Conservation (phyloP, 2,888 invertebrate genomes). For the Conus canariensis region DNA sequence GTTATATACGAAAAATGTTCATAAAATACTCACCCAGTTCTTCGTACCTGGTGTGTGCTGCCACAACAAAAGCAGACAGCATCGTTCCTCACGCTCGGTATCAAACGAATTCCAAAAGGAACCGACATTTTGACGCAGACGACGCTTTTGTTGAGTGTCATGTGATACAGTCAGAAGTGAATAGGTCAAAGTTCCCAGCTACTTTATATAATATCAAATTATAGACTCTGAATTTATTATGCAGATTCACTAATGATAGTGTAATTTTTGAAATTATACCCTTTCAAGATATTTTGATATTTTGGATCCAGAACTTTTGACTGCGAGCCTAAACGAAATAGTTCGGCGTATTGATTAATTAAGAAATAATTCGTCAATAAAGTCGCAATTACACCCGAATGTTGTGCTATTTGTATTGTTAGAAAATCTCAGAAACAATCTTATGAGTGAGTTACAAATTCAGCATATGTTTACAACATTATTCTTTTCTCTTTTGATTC, state of each 20-base stretch:
- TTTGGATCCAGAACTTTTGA: not conserved
- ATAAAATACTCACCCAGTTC: not conserved
- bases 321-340: conserved; percentile 34
- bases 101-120: not conserved
- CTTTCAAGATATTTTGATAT: not conserved
- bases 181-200: conserved; percentile 4
- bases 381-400: not conserved
- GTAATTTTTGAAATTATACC: not conserved
- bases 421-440: not conserved
- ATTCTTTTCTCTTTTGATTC: not conserved
- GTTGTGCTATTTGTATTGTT: not conserved
- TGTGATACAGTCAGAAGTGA: conserved; percentile 29
- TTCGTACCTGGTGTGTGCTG: not conserved
- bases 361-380: conserved; percentile 20
- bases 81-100: not conserved
- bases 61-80: not conserved
- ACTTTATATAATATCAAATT: not conserved
- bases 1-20: not conserved
- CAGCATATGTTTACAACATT: not conserved
- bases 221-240: not conserved
- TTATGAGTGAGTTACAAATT: not conserved
- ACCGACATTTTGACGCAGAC: conserved; percentile 33
- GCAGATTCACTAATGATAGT: not conserved
- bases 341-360: conserved; percentile 24
- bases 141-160: conserved; percentile 19